Evolutionary conservation across 2,888 invertebrate species (phyloP).

Genomic region (Eustalomyia histrio): DNA sequence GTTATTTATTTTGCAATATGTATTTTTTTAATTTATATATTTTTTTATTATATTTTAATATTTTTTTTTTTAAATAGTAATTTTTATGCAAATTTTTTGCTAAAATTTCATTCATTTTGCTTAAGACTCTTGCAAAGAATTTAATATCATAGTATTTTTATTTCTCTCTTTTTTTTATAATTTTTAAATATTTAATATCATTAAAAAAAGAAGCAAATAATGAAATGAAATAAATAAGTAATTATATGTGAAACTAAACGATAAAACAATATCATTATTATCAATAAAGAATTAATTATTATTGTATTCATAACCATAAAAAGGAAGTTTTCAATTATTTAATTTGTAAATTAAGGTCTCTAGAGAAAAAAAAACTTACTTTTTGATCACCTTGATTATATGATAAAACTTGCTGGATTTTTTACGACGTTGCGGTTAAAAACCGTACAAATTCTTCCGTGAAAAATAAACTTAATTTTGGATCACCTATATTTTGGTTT

Average conservation of each 20-base stretch:
- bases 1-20: constrained; percentile 62
- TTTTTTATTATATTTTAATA: constrained; percentile 19
- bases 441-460: no score
- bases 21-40: constrained; percentile 27
- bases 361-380: no score
- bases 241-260: constrained; percentile 68
- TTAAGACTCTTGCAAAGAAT: constrained; percentile 20
- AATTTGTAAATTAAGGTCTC: no score
- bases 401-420: no score
- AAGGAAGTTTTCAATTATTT: no score
- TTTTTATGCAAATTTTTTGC: constrained; percentile 19
- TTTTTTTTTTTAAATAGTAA: constrained; percentile 22
- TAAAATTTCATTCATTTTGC: constrained; percentile 28
- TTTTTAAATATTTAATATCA: constrained; percentile 56
- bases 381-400: no score
- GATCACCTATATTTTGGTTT: no score
- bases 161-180: constrained; percentile 25
- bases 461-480: no score
- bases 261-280: constrained; percentile 68
- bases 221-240: constrained; percentile 57
- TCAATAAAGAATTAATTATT: constrained; percentile 69
- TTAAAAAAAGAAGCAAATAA: constrained; percentile 40
- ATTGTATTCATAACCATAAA: constrained; percentile 68
- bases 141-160: constrained; percentile 13
- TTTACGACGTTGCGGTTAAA: no score